These are phyloP conservation scores for Dicyrtoma fusca DNA, from an alignment of 2,888 invertebrate genomes.

Conservation along the genomic window DNA sequence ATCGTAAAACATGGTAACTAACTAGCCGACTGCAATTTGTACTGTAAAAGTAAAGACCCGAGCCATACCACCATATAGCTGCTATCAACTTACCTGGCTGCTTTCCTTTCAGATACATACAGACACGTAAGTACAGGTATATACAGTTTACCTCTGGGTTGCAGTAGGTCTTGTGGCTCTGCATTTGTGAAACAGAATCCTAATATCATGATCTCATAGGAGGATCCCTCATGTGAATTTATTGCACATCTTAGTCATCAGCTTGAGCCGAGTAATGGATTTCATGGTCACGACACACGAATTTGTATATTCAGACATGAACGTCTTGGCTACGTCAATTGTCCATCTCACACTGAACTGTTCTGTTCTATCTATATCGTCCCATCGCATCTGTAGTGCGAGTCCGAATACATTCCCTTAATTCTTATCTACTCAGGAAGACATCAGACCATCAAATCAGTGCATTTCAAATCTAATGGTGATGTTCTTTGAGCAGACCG, in stretches of 20 bases:
- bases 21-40: background rate
- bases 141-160: too few species aligned
- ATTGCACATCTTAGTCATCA: background rate
- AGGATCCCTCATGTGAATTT: conserved; percentile 9
- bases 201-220: background rate
- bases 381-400: background rate
- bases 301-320: conserved; percentile 10
- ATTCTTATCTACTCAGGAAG: conserved; percentile 35
- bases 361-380: background rate
- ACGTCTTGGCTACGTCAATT: background rate
- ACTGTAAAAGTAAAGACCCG: too few species aligned
- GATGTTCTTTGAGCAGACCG: too few species aligned
- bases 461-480: background rate
- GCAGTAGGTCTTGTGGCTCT: too few species aligned
- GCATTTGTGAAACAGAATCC: too few species aligned
- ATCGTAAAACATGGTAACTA: conserved; percentile 10
- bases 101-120: too few species aligned
- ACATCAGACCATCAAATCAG: conserved; percentile 23
- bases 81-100: too few species aligned
- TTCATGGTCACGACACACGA: conserved; percentile 42
- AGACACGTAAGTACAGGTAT: too few species aligned
- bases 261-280: conserved; percentile 32
- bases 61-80: too few species aligned
- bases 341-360: too few species aligned
- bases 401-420: too few species aligned